Evolutionary conservation across 2,888 invertebrate genomes (phyloP).

Genomic region (Tachina grossa): DNA sequence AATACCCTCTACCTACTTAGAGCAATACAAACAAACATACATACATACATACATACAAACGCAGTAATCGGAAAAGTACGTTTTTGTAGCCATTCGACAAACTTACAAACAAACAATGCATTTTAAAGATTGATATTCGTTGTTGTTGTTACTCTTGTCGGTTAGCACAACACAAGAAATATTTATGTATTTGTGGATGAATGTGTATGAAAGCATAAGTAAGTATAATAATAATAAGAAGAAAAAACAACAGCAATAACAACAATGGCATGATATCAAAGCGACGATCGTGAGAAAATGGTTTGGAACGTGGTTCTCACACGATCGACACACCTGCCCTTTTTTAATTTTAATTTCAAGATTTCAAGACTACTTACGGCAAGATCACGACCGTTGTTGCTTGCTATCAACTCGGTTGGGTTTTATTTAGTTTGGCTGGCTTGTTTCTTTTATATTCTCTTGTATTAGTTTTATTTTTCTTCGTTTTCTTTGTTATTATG

Average conservation of each 20-base stretch:
- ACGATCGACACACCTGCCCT: constrained; percentile 84
- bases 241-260: constrained; percentile 49
- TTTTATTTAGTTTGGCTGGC: constrained; percentile 35
- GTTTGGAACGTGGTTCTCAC: constrained; percentile 84
- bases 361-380: constrained; percentile 81
- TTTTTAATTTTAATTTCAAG: constrained; percentile 80
- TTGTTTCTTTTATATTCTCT: constrained; percentile 42
- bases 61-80: constrained; percentile 30
- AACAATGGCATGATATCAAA: constrained; percentile 76
- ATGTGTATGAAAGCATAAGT: constrained; percentile 39
- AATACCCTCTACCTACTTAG: constrained; percentile 60
- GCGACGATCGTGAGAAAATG: constrained; percentile 83
- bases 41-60: background rate
- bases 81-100: constrained; percentile 57
- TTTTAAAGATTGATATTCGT: constrained; percentile 47
- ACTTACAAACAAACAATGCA: constrained; percentile 62
- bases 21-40: background rate
- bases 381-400: constrained; percentile 81
- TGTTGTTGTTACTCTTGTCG: constrained; percentile 45
- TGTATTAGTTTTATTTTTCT: constrained; percentile 22
- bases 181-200: constrained; percentile 27
- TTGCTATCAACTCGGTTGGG: constrained; percentile 34
- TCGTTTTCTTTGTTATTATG: constrained; percentile 23
- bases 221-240: constrained; percentile 51
- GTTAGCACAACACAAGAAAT: constrained; percentile 51